Base-by-base conservation (phyloP, 1,140 invertebrate genomes). In the Drosophila carrolli region DNA sequence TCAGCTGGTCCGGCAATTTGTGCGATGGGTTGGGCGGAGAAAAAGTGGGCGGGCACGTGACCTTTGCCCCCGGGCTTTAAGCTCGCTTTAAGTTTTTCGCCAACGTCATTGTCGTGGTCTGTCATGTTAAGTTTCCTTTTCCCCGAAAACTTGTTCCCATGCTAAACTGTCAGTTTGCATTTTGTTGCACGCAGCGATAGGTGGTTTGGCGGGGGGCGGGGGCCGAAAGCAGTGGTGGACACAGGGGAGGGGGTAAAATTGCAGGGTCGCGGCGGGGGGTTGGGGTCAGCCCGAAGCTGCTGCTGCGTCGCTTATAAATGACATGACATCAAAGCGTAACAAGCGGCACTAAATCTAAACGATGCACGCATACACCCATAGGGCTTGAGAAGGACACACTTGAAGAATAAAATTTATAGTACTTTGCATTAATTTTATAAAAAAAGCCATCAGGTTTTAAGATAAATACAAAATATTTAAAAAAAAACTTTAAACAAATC, bases 311-410 rank as follows among this genome's bases (percentile, higher is more conserved):
- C 80, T 89, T 89, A 89, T 89, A 89, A 89, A 89, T 89, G 84
- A 75, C 76, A 73, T 60, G 57, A 75, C 84, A 89, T 89, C 84
- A 89, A 89, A 89, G 78, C 84, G 72, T 84, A 89, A 89, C 84
- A 89, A 89, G 84, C 84, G 80, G 80, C 84, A 89, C 84, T 89
- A 89, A 89, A 89, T 89, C 84, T 89, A 89, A 89, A 81, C 77
- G 84, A 78, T 81, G 70, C 68, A 77, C 75, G 73, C 41, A 32
- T 29, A 70, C 51, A 76, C 38, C 51, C 23, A 41, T 50, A 70
- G 35, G 54, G 23, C 61, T 35, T 14, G 38, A 46, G 23, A 19
- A 13, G 47, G 13, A 29, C 1, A 29, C 38, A 66, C 61, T 46
- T 1, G 9, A 37, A 46, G 19, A 51, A 37, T n/a, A n/a, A n/a